Base-by-base conservation (phyloP, 2,888 invertebrate genomes). In the Andrena bucephala region DNA sequence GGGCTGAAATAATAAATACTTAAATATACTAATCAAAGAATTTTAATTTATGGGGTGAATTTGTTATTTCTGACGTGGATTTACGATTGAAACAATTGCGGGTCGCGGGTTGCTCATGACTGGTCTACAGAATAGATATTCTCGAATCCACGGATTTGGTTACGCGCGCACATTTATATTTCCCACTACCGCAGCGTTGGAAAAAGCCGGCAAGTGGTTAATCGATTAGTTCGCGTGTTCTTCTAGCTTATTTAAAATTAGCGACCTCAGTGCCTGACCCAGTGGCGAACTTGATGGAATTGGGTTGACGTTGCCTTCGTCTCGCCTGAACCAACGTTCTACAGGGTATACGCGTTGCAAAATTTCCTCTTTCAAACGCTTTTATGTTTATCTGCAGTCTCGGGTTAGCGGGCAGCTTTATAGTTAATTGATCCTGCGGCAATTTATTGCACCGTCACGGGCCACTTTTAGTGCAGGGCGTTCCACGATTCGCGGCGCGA, bases 171-270 rank as follows among this genome's bases (percentile, higher is more conserved):
- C 63, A 63, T n/a, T 36, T 54, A 29, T 73, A 54, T 54, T 73
- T 65, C 13, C 29, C 13, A 63, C 33, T 72, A 36, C 5, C n/a
- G 1, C 48, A 42, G 42, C 42, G 42, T 62, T 48, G 20, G 31
- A 24, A 62, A 42, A 16, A 16, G 57, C 10, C 24, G 62, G 62
- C 27, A 48, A 31, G 6, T 24, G 8, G 16, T 20, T 62, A 48
- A 33, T 71, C 71, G 62, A 62, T 71, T 50, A 60, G 71, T 60
- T 71, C 16, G 60, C 60, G 48, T 48, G 70, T 48, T 42, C 60
- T 0, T 20, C 13, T 48, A 29, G 31, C 29, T 31, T 29, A 70
- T 70, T 42, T 36, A 62, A 62, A 48, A 62, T 71, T 8, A 63
- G 36, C 62, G 48, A 50, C 13, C 16, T 27, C 13, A 36, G 20